Evolutionary conservation across 2,797 vertebrate genomes (phyloP), one percentile per base, ranked within the genome.

Genomic region (Okamejei kenojei): DNA sequence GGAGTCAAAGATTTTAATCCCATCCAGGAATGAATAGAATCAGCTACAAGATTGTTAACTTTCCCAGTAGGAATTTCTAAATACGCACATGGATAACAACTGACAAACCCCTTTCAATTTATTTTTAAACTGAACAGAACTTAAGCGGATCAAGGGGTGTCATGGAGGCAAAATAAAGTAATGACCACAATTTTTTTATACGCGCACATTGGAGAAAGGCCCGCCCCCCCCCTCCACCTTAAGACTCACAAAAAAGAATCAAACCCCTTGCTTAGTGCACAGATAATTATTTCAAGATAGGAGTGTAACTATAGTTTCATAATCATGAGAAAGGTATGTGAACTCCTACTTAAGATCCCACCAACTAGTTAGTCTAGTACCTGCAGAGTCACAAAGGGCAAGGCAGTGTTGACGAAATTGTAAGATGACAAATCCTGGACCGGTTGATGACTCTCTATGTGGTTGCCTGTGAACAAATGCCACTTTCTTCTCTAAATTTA

Each of bases 251-350:
- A n/a, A n/a, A n/a, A n/a, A n/a, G n/a, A n/a, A n/a, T n/a, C n/a
- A n/a, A n/a, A n/a, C n/a, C n/a, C n/a, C n/a, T n/a, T n/a, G n/a
- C n/a, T n/a, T n/a, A n/a, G n/a, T n/a, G n/a, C n/a, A n/a, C n/a
- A 17, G 90, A 54, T 74, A 91, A 91, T 91, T 54, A 74, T 91
- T 91, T 35, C 90, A 91, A 91, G 68, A 74, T 91, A 29, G 68
- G 38, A 35, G 9, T 73, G 23, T 74, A 91, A 91, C 35, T 73
- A 91, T 45, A 73, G 63, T 74, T 73, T 11, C 88, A 45, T 23
- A 73, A 29, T 74, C 68, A n/a, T 45, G 35, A 73, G 68, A 71
- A 8, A 32, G 32, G 17, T n/a, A 35, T 73, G 65, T n/a, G n/a
- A n/a, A 29, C 68, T 74, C 90, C 21, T 54, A 54, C 68, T 54